Evolutionary conservation across 30 jellyfish, hydroid and myxozoan genomes (phyloP).

Genomic region (Aurelia aurita complex sp. Pacific): DNA sequence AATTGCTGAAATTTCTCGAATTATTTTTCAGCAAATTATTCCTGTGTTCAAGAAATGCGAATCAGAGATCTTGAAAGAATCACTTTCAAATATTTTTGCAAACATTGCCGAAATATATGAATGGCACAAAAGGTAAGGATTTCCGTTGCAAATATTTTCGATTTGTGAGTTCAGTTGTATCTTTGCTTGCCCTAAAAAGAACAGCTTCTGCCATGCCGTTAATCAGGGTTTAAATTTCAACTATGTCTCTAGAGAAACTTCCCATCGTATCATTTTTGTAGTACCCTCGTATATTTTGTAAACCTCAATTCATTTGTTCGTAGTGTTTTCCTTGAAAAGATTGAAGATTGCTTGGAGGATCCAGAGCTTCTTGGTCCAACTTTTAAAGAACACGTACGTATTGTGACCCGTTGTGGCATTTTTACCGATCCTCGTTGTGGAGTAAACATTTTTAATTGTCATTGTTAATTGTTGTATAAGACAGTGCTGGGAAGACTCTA

Average conservation of each 20-base stretch:
- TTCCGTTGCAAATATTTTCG: not conserved
- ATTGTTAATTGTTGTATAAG: no score
- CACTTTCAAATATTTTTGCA: slow-evolving; percentile 51
- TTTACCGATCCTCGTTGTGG: no score
- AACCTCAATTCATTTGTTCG: not conserved
- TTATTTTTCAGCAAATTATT: slow-evolving; percentile 45
- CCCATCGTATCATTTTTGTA: no score
- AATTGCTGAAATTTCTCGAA: no score
- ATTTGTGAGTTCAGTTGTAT: no score
- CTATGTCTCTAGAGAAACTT: no score
- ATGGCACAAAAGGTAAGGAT: slow-evolving; percentile 76
- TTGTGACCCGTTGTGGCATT: not conserved
- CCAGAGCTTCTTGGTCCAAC: slow-evolving; percentile 82
- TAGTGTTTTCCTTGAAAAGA: slow-evolving; percentile 68
- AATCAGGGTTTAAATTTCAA: no score
- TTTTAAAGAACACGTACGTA: slow-evolving; percentile 65
- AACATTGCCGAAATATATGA: slow-evolving; percentile 76
- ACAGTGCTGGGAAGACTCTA: no score
- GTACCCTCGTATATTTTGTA: no score
- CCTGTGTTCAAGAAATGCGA: slow-evolving; percentile 60
- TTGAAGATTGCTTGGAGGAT: slow-evolving; percentile 87
- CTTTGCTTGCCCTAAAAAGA: no score
- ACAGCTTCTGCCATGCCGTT: no score
- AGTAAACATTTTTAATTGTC: no score
- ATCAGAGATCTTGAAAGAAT: slow-evolving; percentile 28